Percentiles rank a stretch among this genome's conserved stretches.
These are phyloP conservation scores for Mythimna lalbum DNA, from an alignment of 2,888 invertebrate species.

Conservation along the genomic window DNA sequence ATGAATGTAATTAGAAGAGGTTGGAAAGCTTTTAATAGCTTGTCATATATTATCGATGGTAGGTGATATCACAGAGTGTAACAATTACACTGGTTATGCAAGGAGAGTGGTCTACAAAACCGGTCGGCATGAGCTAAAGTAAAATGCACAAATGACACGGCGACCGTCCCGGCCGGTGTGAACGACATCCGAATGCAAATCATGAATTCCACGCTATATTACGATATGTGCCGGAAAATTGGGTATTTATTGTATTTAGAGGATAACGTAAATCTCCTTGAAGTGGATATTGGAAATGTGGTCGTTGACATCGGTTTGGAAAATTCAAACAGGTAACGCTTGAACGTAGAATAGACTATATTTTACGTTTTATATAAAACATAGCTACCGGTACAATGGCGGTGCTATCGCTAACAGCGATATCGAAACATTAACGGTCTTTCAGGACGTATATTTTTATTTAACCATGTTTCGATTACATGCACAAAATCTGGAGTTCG, in stretches of 20 bases:
- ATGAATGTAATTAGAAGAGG: slow-evolving; percentile 34
- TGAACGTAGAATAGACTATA: not conserved
- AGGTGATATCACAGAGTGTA: slow-evolving; percentile 59
- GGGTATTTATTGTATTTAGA: slow-evolving; percentile 42
- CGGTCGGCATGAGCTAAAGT: slow-evolving; percentile 64
- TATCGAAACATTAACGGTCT: not conserved
- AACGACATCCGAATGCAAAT: slow-evolving; percentile 68
- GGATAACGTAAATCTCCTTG: slow-evolving; percentile 27
- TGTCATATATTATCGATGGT: slow-evolving; percentile 42
- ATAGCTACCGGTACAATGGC: no score
- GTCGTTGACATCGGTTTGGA: slow-evolving; percentile 15
- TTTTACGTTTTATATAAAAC: no score
- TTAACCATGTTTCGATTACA: slow-evolving; percentile 25
- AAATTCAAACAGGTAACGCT: no score
- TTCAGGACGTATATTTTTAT: not conserved
- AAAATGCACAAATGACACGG: slow-evolving; percentile 51
- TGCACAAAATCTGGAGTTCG: slow-evolving; percentile 11
- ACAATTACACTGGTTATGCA: slow-evolving; percentile 72
- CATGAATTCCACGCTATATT: slow-evolving; percentile 47
- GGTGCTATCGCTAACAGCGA: no score
- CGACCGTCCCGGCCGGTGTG: slow-evolving; percentile 49
- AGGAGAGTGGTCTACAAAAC: slow-evolving; percentile 66
- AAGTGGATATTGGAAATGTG: slow-evolving; percentile 12
- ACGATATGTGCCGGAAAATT: slow-evolving; percentile 57
- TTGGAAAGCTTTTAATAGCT: slow-evolving; percentile 28